These are phyloP conservation scores for Palloptera scutellata DNA, from an alignment of 2,888 invertebrate genomes.

Conservation along the genomic window DNA sequence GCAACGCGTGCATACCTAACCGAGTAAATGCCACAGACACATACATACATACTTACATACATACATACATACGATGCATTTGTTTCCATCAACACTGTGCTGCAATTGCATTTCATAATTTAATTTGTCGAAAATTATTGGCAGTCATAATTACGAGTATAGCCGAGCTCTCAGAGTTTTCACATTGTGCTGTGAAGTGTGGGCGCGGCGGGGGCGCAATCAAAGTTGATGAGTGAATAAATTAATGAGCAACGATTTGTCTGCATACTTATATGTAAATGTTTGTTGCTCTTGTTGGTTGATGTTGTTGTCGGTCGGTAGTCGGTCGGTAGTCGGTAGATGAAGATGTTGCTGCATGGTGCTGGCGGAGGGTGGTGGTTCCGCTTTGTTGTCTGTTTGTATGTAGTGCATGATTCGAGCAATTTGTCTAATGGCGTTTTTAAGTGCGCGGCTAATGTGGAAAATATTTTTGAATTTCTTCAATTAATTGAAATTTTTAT, in stretches of 20 bases:
- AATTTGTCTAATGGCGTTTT: slow-evolving; percentile 51
- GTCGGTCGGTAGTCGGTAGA: no score
- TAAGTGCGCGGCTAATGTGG: slow-evolving; percentile 46
- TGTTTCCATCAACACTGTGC: slow-evolving; percentile 51
- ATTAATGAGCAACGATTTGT: slow-evolving; percentile 62
- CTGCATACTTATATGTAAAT: slow-evolving; percentile 36
- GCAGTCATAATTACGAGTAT: slow-evolving; percentile 14
- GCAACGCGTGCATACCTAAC: not conserved
- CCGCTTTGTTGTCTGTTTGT: not conserved
- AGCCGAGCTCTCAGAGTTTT: not conserved
- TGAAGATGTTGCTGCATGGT: no score
- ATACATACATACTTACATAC: not conserved
- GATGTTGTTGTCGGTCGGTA: not conserved
- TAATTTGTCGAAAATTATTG: slow-evolving; percentile 30
- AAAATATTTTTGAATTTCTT: slow-evolving; percentile 47
- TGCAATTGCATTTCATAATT: slow-evolving; percentile 49
- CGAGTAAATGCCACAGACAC: not conserved
- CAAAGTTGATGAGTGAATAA: slow-evolving; percentile 59
- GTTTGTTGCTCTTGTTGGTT: not conserved
- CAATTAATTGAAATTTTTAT: slow-evolving; percentile 45
- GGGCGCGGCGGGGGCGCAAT: not conserved
- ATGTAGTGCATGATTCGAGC: slow-evolving; percentile 16
- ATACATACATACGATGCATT: slow-evolving; percentile 38
- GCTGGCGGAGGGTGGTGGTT: slow-evolving; percentile 3
- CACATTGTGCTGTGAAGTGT: no score